Base-by-base conservation (phyloP, 2,797 vertebrate species). In the Chrysocyon brachyurus region DNA sequence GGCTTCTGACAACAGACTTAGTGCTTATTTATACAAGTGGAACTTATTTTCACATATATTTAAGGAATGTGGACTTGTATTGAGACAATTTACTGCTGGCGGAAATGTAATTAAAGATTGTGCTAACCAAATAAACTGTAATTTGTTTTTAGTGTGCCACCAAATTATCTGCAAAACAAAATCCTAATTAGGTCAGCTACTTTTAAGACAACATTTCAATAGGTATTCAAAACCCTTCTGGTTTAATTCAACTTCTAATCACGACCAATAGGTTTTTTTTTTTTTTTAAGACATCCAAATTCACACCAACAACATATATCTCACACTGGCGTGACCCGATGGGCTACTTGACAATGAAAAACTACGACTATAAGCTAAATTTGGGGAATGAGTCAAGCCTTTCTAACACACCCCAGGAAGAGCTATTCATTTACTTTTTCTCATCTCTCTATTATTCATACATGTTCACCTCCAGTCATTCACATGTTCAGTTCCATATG, bases 11-110 rank as follows among this genome's bases (percentile, higher is more conserved):
- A 99, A 98, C 98, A 98, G 82, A 96, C 96, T 82, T 87, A 89
- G 97, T 86, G 98, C 98, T 99, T 99, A 99, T 99, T 99, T 99
- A 99, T 98, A 99, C 99, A 99, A 99, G 98, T 98, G 98, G 98
- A 98, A 98, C 98, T 98, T 98, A 99, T 99, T 99, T 99, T 99
- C 99, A 99, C 98, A 98, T 98, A 99, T 98, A 98, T 98, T 98
- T 97, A 98, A 99, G 98, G 99, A 99, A 99, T 99, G 98, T 97
- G 98, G 98, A 98, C 97, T 98, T 98, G 98, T 97, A 98, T 91
- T 98, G 98, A 97, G 98, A 98, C 98, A 98, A 99, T 98, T 99
- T 98, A 98, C 98, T 98, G 98, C 98, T 98, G 98, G 98, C 97
- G 98, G 98, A 98, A 99, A 98, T 98, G 98, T 98, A 98, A 98